A percentile compares a stretch with the other conserved stretches of the same genome.
Conservation (phyloP, 2,797 vertebrate species). For the Xerus rutilus region DNA sequence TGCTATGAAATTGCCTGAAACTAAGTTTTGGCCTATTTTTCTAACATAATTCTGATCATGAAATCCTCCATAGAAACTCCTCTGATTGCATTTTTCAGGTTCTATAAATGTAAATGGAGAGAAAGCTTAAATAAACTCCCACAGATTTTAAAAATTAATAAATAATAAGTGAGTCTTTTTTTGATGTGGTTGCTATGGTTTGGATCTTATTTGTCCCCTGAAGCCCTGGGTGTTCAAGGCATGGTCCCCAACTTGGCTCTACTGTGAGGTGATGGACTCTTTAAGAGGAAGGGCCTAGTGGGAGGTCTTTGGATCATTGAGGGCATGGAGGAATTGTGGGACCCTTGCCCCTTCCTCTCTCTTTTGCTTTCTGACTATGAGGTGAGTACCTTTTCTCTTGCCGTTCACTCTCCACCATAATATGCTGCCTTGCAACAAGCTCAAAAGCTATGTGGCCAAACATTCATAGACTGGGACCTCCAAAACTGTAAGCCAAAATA, state of each 20-base stretch:
- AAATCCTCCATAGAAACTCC: neutral
- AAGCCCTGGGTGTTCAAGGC: neutral
- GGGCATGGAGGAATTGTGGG: rapidly evolving
- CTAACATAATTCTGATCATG: neutral
- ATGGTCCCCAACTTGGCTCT: neutral
- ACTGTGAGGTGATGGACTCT: neutral
- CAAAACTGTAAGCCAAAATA: neutral
- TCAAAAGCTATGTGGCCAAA: neutral
- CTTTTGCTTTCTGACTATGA: neutral
- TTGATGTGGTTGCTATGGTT: neutral
- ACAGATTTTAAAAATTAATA: neutral
- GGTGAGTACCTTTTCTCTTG: too few relatives aligned
- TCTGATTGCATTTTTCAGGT: constrained; percentile 1
- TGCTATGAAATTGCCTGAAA: constrained; percentile 24
- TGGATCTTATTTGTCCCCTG: neutral
- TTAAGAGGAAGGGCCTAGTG: neutral
- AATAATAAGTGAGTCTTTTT: neutral
- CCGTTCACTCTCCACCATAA: too few relatives aligned
- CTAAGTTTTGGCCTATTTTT: constrained; percentile 43
- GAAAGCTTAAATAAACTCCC: neutral
- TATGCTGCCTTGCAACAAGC: neutral
- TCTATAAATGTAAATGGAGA: neutral
- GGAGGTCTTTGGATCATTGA: neutral
- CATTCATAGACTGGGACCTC: neutral
- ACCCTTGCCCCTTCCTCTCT: neutral